These are phyloP conservation scores for Drepana arcuata DNA, from an alignment of 1,140 invertebrate genomes.

Conservation along the genomic window DNA sequence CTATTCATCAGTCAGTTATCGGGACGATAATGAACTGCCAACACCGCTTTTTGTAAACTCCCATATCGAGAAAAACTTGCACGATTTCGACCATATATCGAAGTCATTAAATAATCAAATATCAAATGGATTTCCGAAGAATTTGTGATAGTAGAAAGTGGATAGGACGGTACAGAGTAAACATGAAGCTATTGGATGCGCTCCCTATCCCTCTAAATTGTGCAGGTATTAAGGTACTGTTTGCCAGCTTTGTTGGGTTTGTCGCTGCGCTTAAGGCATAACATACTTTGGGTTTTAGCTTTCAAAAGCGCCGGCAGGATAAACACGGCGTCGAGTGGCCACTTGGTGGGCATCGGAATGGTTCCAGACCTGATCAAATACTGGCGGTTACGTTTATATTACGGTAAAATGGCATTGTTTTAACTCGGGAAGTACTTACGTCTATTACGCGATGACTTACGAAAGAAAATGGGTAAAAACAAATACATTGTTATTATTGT, in stretches of 20 bases:
- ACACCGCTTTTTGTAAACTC: constrained; percentile 33
- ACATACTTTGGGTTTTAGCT: constrained; percentile 68
- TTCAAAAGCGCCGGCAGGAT: constrained; percentile 58
- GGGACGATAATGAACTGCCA: constrained; percentile 38
- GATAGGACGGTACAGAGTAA: no score
- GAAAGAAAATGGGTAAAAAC: no score
- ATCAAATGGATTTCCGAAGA: no score
- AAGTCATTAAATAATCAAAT: background rate
- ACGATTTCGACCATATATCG: constrained; percentile 26
- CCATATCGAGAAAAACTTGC: constrained; percentile 45
- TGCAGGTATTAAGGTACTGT: constrained; percentile 56
- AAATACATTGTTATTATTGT: no score
- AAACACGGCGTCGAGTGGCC: constrained; percentile 53
- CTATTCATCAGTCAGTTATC: constrained; percentile 63
- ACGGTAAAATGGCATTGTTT: constrained; percentile 53
- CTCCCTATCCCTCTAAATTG: constrained; percentile 61
- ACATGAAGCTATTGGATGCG: constrained; percentile 39
- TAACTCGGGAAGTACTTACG: constrained; percentile 20
- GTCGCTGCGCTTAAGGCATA: constrained; percentile 58
- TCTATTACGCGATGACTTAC: no score
- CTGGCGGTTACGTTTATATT: constrained; percentile 34
- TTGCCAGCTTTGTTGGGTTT: constrained; percentile 49
- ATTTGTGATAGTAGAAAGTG: no score
- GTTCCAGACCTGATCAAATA: constrained; percentile 55
- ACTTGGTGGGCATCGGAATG: constrained; percentile 31